Evolutionary conservation across 2,797 vertebrate species (phyloP).

Genomic region (Nannoperca australis): DNA sequence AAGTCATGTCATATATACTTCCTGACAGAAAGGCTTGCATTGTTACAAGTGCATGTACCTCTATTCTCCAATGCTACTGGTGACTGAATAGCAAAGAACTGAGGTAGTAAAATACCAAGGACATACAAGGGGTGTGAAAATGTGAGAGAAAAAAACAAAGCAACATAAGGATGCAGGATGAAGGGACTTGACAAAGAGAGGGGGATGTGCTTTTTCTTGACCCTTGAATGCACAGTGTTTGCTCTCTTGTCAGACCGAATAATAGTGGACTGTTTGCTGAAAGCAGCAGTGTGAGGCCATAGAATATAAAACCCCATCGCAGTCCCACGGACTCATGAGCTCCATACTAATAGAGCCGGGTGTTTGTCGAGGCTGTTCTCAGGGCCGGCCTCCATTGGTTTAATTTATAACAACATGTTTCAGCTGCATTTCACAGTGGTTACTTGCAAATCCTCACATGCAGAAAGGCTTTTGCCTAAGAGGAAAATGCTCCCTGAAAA

Average conservation of each 20-base stretch:
- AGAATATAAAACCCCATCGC: constrained; percentile 78
- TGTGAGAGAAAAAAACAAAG: constrained; percentile 70
- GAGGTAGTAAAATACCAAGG: constrained; percentile 48
- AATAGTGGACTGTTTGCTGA: constrained; percentile 86
- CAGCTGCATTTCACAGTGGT: constrained; percentile 74
- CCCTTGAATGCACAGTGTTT: constrained; percentile 82
- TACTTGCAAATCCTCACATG: constrained; percentile 70
- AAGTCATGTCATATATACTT: constrained; percentile 39
- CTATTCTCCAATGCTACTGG: constrained; percentile 20
- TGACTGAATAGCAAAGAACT: constrained; percentile 30
- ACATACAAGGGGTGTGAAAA: constrained; percentile 61
- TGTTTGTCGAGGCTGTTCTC: constrained; percentile 64
- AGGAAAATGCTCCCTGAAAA: constrained; percentile 54
- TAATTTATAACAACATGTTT: constrained; percentile 68
- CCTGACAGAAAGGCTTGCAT: constrained; percentile 33
- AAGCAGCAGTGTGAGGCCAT: constrained; percentile 80
- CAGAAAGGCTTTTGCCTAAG: constrained; percentile 47
- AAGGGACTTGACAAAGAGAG: constrained; percentile 64
- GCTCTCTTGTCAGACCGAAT: constrained; percentile 84
- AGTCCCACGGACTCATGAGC: constrained; percentile 69
- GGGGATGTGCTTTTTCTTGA: constrained; percentile 76
- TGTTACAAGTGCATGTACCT: constrained; percentile 34
- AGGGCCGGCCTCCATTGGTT: constrained; percentile 50
- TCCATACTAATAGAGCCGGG: constrained; percentile 81
- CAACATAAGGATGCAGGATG: constrained; percentile 58